Evolutionary conservation across 37 sponge, comb jelly and placozoan species (phyloP), one percentile per base, ranked within the genome.

Genomic region (Eunapius fragilis): DNA sequence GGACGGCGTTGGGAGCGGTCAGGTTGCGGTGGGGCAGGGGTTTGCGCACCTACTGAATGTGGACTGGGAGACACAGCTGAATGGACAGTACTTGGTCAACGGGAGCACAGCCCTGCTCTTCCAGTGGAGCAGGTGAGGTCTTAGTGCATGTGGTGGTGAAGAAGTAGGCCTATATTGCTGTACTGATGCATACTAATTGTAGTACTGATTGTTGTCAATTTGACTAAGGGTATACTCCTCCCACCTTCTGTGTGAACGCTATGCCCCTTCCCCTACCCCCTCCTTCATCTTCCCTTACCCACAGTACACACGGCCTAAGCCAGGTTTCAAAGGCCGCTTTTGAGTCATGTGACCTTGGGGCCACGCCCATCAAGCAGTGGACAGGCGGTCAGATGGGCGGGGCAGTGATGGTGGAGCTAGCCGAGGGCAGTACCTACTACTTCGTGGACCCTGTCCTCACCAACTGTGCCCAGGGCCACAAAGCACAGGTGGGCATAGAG

Each of bases 71-170:
- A 0, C 23, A 0, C 49, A 74, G 27, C 49, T 7, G 13, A 49
- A 37, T 37, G 74, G 67, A 24, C 72, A 49, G 22, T 37, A 73
- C 37, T 37, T 36, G 4, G 5, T 93, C 0, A 50, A 47, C 30
- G 32, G 73, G 0, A 25, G 33, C 25, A 79, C 80, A 19, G 72
- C 74, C 9, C 27, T 93, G 3, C 28, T 35, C 22, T 86, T 93
- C 30, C 26, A 38, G n/a, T 93, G 93, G 93, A 89, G 76, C n/a
- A 85, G 90, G 93, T 93, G 80, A 34, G 90, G 68, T 34, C 13
- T 41, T 6, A 41, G 58, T 58, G 17, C 14, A 19, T 4, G 2
- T 10, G 2, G 7, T 58, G 19, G 14, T 58, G 58, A 17, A 2
- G 58, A 17, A 58, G 77, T 90, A 3, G 34, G 83, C 12, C 25